Base-by-base conservation (phyloP, 2,888 invertebrate species). In the Stenchaetothrips biformis region DNA sequence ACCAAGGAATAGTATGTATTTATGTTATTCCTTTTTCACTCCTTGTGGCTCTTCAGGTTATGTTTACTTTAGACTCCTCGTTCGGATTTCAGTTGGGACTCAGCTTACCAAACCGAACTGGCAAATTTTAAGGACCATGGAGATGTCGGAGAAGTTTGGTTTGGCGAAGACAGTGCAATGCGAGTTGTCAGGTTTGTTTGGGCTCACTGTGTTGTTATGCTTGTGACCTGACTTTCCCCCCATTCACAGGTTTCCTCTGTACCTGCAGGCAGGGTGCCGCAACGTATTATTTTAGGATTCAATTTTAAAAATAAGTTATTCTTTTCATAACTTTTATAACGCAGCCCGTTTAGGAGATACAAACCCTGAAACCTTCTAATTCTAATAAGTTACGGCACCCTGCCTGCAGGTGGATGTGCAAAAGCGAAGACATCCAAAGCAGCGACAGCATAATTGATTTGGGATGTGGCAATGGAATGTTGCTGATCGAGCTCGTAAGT, bases 81-180 rank as follows among this genome's bases (percentile, higher is more conserved):
- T 21, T 80, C 48, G 79, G 77, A 78, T 83, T 83, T 53, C 80
- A 84, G 84, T 80, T 84, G 99, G 99, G 93, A 97, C 85, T 88
- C 91, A n/a, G 89, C 92, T 0, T 99, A 99, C 85, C 87, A 90
- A 16, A 89, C 90, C 81, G 98, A 98, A 88, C 90, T 97, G 48
- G 87, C 89, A 48, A 96, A 96, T 86, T 99, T 94, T 85, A 89
- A 92, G 77, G 91, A 92, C 80, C 91, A 93, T 85, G 97, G 97
- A 0, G 97, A 98, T 86, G 91, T 92, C 0, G 98, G 98, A 0
- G 98, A 98, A 85, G 91, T 98, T 47, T 99, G 98, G 98, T 98
- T 97, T 85, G 97, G 97, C 0, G 94, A 95, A 85, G 94, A 93
- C 83, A 94, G 93, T 67, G 92, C 93, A 18, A 88, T 91, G 78